Base-by-base conservation (phyloP, 2,888 invertebrate genomes). In the Leptopilina drosophilae region DNA sequence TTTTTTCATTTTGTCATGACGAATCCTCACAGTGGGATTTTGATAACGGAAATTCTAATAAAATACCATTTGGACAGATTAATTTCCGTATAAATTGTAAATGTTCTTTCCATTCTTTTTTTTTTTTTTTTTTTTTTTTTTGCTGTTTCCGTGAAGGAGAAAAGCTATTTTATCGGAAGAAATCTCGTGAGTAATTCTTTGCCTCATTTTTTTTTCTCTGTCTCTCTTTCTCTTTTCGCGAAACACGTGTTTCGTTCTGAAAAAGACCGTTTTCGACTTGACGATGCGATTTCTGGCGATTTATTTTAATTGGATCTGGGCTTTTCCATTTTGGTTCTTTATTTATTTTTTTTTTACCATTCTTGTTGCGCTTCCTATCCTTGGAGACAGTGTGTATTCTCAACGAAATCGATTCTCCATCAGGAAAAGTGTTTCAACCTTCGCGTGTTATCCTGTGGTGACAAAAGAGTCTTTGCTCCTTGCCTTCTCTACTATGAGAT, bases 221-320 rank as follows among this genome's bases (percentile, higher is more conserved):
- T 33, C 33, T 33, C 33, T 33, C 33, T 33, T 5, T 3, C 33
- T 33, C 33, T 33, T 33, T 33, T 33, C 33, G 33, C n/a, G 33
- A 33, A 42, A 73, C 56, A 73, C 56, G 73, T 73, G 73, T 73
- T 73, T 73, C 40, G 56, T 56, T 42, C 42, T 33, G 56, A 73
- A 56, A 56, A 73, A 5, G 33, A 9, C 33, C 56, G 56, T 56
- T 73, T 73, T 33, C 56, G 14, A 73, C 73, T 73, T 73, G 69
- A 76, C 80, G 78, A 59, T 76, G 67, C 82, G 81, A 83, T 82
- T 82, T 82, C 77, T 78, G 64, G 78, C 80, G 80, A 84, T 84
- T 82, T 82, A 84, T 83, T 83, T 83, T 82, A 84, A 84, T 84
- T 82, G 82, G 81, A 82, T 83, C 79, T 78, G 59, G 64, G 80